A percentile compares a stretch with the other conserved stretches of the same genome.
Evolutionary conservation across 2,113 vertebrate species (phyloP).

Genomic region (Salminus brasiliensis): DNA sequence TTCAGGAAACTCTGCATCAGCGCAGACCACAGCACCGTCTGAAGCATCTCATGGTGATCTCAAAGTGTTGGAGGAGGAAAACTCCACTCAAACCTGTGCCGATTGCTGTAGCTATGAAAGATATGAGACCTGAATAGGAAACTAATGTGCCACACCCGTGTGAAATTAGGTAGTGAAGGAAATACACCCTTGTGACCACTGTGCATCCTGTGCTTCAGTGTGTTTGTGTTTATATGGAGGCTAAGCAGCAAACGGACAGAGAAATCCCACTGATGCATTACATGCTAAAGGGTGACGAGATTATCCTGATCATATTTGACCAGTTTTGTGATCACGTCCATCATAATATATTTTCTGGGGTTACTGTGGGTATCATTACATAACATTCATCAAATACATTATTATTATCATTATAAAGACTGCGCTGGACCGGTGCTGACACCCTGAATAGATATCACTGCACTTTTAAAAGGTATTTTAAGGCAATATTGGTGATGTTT

Average conservation of each 20-base stretch:
- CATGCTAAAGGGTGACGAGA: neutral
- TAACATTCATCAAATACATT: no score
- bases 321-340: no score
- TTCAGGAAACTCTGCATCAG: neutral
- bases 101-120: neutral
- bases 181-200: constrained; percentile 37
- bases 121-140: constrained; percentile 29
- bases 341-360: no score
- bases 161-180: constrained; percentile 26
- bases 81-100: neutral
- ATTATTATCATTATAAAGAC: no score
- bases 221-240: constrained; percentile 47
- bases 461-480: no score
- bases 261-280: neutral
- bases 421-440: no score
- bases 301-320: no score
- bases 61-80: neutral
- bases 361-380: no score
- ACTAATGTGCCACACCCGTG: constrained; percentile 35
- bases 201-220: constrained; percentile 32
- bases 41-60: neutral
- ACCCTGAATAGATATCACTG: no score
- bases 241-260: no score
- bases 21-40: neutral
- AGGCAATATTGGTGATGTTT: no score